A percentile compares a stretch with the other conserved stretches of the same genome.
These are phyloP conservation scores for Pollenia labialis DNA, from an alignment of 2,888 invertebrate species.

Conservation along the genomic window DNA sequence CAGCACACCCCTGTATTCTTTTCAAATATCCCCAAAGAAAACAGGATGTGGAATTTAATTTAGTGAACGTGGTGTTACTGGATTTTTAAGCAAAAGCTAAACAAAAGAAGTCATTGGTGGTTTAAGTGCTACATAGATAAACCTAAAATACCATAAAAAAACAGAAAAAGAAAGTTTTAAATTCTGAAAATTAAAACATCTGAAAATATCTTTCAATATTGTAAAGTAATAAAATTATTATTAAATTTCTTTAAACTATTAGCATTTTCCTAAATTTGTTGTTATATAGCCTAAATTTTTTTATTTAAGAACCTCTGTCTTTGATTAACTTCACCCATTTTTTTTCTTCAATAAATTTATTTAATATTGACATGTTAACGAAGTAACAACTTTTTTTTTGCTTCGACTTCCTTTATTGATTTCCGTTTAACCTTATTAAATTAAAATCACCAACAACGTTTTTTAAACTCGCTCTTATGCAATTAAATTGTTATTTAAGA, in stretches of 20 bases:
- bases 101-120: neutral
- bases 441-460: neutral
- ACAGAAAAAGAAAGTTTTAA: too few relatives aligned
- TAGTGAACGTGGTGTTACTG: neutral
- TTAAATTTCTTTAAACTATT: too few relatives aligned
- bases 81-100: neutral
- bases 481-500: constrained; percentile 34
- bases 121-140: neutral
- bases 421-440: constrained; percentile 65
- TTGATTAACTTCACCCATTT: constrained; percentile 26
- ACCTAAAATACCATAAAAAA: too few relatives aligned
- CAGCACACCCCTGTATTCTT: too few relatives aligned
- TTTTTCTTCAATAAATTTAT: constrained; percentile 7
- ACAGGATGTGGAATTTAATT: neutral
- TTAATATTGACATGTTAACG: constrained; percentile 47
- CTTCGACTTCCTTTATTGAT: constrained; percentile 59
- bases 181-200: too few relatives aligned
- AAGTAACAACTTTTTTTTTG: constrained; percentile 12
- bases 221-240: too few relatives aligned
- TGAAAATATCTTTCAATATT: too few relatives aligned
- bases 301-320: constrained; percentile 7
- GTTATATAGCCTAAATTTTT: neutral
- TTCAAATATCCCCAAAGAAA: too few relatives aligned
- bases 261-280: neutral
- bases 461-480: constrained; percentile 36